Percentiles rank a stretch among this genome's conserved stretches.
Conservation (phyloP, 2,888 invertebrate genomes). For the Sarcophaga subvicina region DNA sequence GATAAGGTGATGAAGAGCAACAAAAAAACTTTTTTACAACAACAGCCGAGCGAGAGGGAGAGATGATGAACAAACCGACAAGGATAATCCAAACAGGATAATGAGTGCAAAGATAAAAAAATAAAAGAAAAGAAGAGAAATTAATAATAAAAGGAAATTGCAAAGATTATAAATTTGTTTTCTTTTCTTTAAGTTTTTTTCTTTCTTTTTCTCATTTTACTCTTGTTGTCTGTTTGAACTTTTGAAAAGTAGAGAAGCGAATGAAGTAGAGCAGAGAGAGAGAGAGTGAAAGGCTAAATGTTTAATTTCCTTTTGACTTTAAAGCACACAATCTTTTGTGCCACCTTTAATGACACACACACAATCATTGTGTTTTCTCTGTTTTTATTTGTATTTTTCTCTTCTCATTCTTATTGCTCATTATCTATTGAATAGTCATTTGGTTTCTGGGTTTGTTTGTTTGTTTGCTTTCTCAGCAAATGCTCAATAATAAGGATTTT, state of each 20-base stretch:
- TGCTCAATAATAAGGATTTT: neutral
- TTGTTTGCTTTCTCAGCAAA: neutral
- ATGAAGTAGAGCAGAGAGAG: neutral
- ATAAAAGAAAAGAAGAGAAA: neutral
- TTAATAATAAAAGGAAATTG: slow-evolving; percentile 31
- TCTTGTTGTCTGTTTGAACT: slow-evolving; percentile 6
- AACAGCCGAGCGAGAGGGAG: neutral
- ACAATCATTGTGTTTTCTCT: neutral
- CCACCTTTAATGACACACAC: neutral
- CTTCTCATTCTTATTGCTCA: neutral
- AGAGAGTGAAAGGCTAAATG: neutral
- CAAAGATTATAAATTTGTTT: slow-evolving; percentile 20
- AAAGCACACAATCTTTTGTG: neutral
- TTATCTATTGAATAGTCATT: slow-evolving; percentile 25
- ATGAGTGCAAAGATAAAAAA: neutral
- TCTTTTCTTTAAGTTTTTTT: slow-evolving; percentile 5
- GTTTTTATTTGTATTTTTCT: slow-evolving; percentile 10
- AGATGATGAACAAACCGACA: slow-evolving; percentile 33
- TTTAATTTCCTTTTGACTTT: slow-evolving; percentile 17
- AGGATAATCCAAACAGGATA: slow-evolving; percentile 14
- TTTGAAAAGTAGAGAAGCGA: slow-evolving; percentile 9
- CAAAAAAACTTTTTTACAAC: no score
- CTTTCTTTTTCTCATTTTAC: slow-evolving; percentile 5
- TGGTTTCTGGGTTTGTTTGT: neutral
- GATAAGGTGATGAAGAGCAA: neutral